Conservation (phyloP, 1,140 invertebrate genomes). For the Carposina sasakii region DNA sequence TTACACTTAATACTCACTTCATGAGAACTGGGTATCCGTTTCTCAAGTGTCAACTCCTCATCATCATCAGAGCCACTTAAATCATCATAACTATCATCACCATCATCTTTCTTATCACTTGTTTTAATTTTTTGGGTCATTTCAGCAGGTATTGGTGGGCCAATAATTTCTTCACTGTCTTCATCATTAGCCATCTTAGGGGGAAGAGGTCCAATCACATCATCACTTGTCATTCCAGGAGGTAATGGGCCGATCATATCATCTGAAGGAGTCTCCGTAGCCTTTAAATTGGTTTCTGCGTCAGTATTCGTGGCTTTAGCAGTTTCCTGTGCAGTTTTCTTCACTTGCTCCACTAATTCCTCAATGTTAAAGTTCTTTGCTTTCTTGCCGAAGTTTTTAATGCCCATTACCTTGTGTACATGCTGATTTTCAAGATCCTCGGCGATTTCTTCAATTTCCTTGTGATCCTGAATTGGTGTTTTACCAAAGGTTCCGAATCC, state of each 20-base stretch:
- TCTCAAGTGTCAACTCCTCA: conserved; percentile 70
- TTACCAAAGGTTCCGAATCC: conserved; percentile 78
- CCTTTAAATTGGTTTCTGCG: background rate
- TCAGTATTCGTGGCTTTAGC: too few relatives aligned
- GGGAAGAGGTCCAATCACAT: background rate
- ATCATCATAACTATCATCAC: conserved; percentile 69
- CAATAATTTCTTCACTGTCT: conserved; percentile 36
- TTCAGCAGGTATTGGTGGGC: conserved; percentile 38
- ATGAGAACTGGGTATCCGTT: conserved; percentile 84
- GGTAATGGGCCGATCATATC: conserved; percentile 19
- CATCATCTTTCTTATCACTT: conserved; percentile 35
- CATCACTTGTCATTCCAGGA: background rate
- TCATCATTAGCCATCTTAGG: conserved; percentile 17
- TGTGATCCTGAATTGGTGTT: conserved; percentile 65
- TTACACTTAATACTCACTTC: conserved; percentile 68
- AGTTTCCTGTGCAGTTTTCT: conserved; percentile 59
- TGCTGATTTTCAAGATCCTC: conserved; percentile 80
- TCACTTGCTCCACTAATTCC: conserved; percentile 71
- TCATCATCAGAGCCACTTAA: conserved; percentile 73
- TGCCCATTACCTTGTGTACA: conserved; percentile 82
- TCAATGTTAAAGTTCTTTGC: conserved; percentile 83
- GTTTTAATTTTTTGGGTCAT: conserved; percentile 20
- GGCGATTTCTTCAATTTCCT: conserved; percentile 77
- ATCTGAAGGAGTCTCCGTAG: conserved; percentile 7
- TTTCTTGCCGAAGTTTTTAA: conserved; percentile 84